These are phyloP conservation scores for Tylochromis polylepis DNA, from an alignment of 2,113 vertebrate species.

Conservation along the genomic window DNA sequence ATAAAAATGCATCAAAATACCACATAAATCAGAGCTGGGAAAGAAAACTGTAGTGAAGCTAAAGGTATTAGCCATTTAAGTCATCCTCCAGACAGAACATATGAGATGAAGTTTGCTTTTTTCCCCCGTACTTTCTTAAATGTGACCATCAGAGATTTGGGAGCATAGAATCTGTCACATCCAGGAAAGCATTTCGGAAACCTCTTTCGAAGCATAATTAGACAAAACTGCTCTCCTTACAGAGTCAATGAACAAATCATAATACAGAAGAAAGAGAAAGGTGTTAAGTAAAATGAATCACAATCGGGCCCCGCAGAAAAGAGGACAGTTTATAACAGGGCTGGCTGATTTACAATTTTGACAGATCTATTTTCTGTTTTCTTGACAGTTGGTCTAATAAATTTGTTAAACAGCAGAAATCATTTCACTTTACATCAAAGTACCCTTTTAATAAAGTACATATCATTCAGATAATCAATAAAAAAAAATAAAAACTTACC, in stretches of 20 bases:
- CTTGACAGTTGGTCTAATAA: not conserved
- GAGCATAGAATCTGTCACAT: not conserved
- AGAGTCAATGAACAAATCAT: not conserved
- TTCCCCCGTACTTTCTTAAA: not conserved
- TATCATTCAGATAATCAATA: not conserved
- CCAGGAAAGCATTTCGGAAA: not conserved
- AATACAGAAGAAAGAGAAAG: not conserved
- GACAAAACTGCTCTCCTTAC: not conserved
- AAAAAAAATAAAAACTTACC: slow-evolving; percentile 20
- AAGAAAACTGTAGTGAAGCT: not conserved
- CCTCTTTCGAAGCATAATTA: not conserved
- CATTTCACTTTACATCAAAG: too few relatives aligned
- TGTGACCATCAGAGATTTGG: not conserved
- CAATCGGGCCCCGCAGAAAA: not conserved
- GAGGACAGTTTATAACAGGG: not conserved
- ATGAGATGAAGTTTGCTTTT: not conserved
- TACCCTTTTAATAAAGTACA: not conserved
- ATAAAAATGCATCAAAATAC: not conserved
- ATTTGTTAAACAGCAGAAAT: not conserved
- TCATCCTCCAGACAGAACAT: not conserved
- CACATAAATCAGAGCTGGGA: not conserved
- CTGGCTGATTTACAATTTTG: not conserved
- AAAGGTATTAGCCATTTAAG: not conserved
- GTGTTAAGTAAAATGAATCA: not conserved
- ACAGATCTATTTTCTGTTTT: not conserved